Percentiles rank a stretch among this genome's conserved stretches.
phyloP scores from a whole-genome alignment of 2,888 invertebrate genomes.

The Stenodera caucasica region DNA sequence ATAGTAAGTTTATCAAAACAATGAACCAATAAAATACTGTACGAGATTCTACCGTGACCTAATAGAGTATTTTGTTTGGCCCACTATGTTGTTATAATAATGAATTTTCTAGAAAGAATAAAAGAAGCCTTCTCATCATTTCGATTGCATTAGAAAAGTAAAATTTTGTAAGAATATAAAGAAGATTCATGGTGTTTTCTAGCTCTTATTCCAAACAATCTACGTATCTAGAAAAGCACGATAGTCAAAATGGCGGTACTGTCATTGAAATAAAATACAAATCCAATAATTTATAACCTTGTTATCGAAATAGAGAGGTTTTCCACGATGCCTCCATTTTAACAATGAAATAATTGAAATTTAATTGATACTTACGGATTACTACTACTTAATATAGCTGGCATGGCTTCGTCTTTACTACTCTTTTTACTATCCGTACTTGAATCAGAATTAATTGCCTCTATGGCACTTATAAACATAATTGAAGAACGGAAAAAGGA shows the following conservation, averaged over 20 bases:
- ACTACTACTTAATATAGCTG: slow-evolving; percentile 53
- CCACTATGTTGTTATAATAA: background rate
- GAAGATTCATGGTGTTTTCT: no score
- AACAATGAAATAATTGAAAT: no score
- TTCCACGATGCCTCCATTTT: no score
- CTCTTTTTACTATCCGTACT: slow-evolving; percentile 47
- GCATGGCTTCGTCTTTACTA: slow-evolving; percentile 53
- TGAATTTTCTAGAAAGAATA: background rate
- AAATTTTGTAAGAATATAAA: no score
- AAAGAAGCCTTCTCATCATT: no score
- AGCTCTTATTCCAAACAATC: no score
- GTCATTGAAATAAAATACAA: no score
- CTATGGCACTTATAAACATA: slow-evolving; percentile 56
- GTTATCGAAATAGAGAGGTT: no score
- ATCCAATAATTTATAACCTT: no score
- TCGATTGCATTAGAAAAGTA: no score
- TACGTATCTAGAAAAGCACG: no score
- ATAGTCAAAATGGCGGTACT: no score
- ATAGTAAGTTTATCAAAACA: slow-evolving; percentile 21
- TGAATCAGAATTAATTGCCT: slow-evolving; percentile 51
- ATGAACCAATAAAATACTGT: slow-evolving; percentile 13
- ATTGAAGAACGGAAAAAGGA: slow-evolving; percentile 48
- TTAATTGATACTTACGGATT: slow-evolving; percentile 50
- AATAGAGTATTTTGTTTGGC: background rate
- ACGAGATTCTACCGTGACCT: background rate